These are phyloP conservation scores for Papilio polyxenes DNA, from an alignment of 1,140 invertebrate species.

Conservation along the genomic window DNA sequence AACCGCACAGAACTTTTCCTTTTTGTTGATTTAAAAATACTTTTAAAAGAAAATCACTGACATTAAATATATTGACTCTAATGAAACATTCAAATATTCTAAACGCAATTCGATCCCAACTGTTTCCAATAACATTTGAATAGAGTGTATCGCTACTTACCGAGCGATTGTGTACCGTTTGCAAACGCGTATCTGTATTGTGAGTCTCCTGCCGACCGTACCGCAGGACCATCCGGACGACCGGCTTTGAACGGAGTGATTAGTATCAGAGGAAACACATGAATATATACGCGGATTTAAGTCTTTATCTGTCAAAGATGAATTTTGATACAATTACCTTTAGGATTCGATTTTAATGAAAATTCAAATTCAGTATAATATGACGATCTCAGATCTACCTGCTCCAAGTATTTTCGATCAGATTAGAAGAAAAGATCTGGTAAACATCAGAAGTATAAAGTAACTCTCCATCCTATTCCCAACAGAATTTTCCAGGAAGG, in stretches of 20 bases:
- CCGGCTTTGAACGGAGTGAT: slow-evolving; percentile 14
- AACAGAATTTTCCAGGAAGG: neutral
- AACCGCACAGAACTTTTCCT: neutral
- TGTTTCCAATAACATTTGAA: slow-evolving; percentile 34
- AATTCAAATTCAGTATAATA: too few relatives aligned
- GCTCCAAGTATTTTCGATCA: too few relatives aligned
- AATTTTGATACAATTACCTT: neutral
- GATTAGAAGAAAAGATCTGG: too few relatives aligned
- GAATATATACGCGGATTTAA: neutral
- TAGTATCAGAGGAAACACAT: slow-evolving; percentile 16
- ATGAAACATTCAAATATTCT: slow-evolving; percentile 12
- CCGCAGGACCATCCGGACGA: slow-evolving; percentile 23
- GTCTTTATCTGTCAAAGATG: neutral
- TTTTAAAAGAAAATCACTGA: neutral
- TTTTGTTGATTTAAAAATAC: too few relatives aligned
- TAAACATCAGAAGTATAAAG: too few relatives aligned
- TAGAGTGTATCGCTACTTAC: slow-evolving; percentile 29
- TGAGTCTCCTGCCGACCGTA: slow-evolving; percentile 29
- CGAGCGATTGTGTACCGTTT: neutral
- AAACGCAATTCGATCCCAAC: slow-evolving; percentile 27
- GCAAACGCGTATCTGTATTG: slow-evolving; percentile 25
- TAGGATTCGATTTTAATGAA: too few relatives aligned
- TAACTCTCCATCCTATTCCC: neutral
- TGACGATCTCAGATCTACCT: too few relatives aligned
- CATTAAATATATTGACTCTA: slow-evolving; percentile 15